Evolutionary conservation across 2,113 vertebrate species (phyloP).

Genomic region (Dicrurus megarhynchus): DNA sequence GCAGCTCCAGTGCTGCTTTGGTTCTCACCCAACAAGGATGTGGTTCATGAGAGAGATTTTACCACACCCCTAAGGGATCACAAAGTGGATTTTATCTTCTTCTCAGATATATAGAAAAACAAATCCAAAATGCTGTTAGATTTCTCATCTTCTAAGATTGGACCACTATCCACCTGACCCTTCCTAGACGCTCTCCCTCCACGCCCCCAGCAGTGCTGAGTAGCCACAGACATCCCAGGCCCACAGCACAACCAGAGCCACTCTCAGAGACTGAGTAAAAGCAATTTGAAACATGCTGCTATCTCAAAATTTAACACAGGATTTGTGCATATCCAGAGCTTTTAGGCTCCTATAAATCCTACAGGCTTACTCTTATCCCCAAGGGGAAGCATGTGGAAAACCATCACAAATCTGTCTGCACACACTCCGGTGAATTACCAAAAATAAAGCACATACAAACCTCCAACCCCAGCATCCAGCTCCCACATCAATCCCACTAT

Average conservation of each 20-base stretch:
- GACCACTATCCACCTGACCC: background rate
- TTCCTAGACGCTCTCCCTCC: background rate
- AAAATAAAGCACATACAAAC: background rate
- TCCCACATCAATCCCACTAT: background rate
- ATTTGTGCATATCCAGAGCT: background rate
- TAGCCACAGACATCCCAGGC: background rate
- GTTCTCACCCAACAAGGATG: background rate
- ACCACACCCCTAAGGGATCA: background rate
- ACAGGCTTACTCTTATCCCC: background rate
- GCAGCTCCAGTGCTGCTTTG: background rate
- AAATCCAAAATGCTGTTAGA: background rate
- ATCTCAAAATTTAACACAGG: background rate
- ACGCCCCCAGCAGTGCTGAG: background rate
- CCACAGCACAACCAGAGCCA: background rate
- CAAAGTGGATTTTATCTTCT: background rate
- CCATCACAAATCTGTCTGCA: background rate
- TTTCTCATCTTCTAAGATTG: background rate
- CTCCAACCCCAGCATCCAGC: background rate
- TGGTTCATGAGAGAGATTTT: background rate
- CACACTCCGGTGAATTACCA: background rate
- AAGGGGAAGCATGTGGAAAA: background rate
- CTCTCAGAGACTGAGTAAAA: background rate
- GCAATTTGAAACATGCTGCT: background rate
- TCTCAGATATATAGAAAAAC: background rate
- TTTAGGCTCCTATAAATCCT: background rate